Base-by-base conservation (phyloP, 1,140 invertebrate species). In the Drosophila repleta region DNA sequence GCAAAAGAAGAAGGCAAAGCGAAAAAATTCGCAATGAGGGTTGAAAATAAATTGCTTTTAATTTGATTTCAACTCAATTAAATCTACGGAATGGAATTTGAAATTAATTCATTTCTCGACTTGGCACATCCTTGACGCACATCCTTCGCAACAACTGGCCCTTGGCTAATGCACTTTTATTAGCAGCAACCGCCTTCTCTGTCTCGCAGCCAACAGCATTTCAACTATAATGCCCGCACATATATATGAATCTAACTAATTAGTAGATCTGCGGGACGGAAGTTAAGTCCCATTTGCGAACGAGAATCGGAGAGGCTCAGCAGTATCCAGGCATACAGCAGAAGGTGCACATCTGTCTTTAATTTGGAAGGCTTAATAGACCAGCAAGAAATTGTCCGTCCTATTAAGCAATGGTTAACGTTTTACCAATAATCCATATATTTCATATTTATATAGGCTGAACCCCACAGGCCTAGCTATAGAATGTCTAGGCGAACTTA, bases 41-140 rank as follows among this genome's bases (percentile, higher is more conserved):
- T 91, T 88, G 90, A 70, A 90, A 91, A 91, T 91, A 89, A 89
- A 90, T 91, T 91, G 83, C 83, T 91, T 91, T 91, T 91, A 91
- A 91, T 91, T 91, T 91, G 90, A 90, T 91, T 91, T 91, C 87
- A 91, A 91, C 87, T 91, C 87, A 91, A 91, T 91, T 91, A 91
- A 91, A 91, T 91, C 76, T 77, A 85, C 80, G 72, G 88, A 91
- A 91, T 91, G 80, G 83, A 91, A 90, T 91, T 91, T 90, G 75
- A 85, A 91, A 91, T 91, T 91, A 90, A 91, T 78, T 91, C 87
- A 74, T 73, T 78, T 64, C 49, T 43, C 53, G 55, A 65, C 65
- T 81, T 69, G 55, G 58, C 66, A 64, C 74, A 85, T 61, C 57
- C 60, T 62, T 49, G 56, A 46, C 45, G 53, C 53, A 55, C 48